Evolutionary conservation across 2,113 vertebrate species (phyloP), one percentile per base, ranked within the genome.

Genomic region (Tragelaphus imberbis): DNA sequence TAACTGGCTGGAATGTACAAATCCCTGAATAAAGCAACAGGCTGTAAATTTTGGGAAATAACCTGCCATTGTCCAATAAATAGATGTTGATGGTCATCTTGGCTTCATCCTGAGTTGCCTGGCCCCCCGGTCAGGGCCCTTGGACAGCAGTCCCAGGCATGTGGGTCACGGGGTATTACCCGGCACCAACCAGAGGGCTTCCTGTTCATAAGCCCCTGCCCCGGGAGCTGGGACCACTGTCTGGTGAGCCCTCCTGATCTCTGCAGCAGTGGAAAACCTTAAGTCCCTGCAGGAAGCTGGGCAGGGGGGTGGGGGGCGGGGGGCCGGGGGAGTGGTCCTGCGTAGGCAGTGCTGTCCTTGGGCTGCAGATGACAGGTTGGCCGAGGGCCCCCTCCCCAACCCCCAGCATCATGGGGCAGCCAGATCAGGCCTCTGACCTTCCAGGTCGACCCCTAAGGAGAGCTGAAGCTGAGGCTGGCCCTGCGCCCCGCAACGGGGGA

Each of bases 21-120:
- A 95, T 90, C 94, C 95, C 13, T 87, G 98, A 98, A 90, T 98
- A 97, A 97, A 97, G 68, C 93, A 82, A 56, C 81, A 88, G 28
- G 96, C 98, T 98, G 88, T 96, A 92, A 98, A 98, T 98, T 95
- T 88, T 97, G 98, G 97, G 65, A 95, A 71, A 95, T 95, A 97
- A 84, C 87, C 97, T 98, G 98, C 98, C 90, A 81, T 59, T 88
- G 80, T 98, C 93, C 87, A 97, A 97, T 98, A 98, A 99, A 98
- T 81, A 61, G 36, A 27, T 90, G 88, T 55, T 85, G 94, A 89
- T 47, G 44, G n/a, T 56, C 6, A 28, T 25, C 47, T n/a, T 7
- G 89, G 80, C 68, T 44, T 40, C 63, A 65, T 49, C 33, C 90
- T 47, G 30, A 77, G 14, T 63, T 28, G 30, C 55, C 88, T 21